A percentile compares a stretch with the other conserved stretches of the same genome.
Evolutionary conservation across 2,797 vertebrate species (phyloP).

Genomic region (Carduelis carduelis): DNA sequence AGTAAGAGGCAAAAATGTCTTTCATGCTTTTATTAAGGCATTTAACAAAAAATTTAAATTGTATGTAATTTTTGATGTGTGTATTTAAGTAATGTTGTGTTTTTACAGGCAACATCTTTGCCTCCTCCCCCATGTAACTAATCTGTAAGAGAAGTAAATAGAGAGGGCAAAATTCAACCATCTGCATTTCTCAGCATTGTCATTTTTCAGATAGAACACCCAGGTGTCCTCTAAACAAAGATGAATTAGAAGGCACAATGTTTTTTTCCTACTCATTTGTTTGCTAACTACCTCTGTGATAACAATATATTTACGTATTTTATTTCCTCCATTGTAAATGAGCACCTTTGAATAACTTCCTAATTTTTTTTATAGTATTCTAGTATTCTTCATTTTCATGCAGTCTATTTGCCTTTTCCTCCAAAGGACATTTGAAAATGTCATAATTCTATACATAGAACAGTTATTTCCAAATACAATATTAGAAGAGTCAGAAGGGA

Average conservation of each 20-base stretch:
- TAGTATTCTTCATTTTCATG: slow-evolving; percentile 73
- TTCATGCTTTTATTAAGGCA: not conserved
- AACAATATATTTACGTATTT: slow-evolving; percentile 80
- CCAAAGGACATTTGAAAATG: slow-evolving; percentile 66
- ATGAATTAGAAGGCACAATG: slow-evolving; percentile 70
- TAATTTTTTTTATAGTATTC: slow-evolving; percentile 75
- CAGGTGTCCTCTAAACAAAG: slow-evolving; percentile 79
- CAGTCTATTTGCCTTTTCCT: slow-evolving; percentile 68
- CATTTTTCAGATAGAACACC: slow-evolving; percentile 65
- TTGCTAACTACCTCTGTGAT: slow-evolving; percentile 75
- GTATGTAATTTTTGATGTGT: not conserved
- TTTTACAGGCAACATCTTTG: slow-evolving; percentile 8
- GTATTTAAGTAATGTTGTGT: not conserved
- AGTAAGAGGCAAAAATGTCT: not conserved
- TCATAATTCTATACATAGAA: slow-evolving; percentile 35
- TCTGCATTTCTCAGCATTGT: slow-evolving; percentile 70
- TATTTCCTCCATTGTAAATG: slow-evolving; percentile 77
- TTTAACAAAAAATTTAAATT: slow-evolving; percentile 45
- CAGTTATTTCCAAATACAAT: slow-evolving; percentile 37
- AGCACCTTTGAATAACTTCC: slow-evolving; percentile 70
- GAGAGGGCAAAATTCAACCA: slow-evolving; percentile 60
- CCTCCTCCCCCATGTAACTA: slow-evolving; percentile 30
- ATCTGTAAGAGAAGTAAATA: slow-evolving; percentile 42
- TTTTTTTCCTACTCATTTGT: slow-evolving; percentile 66
- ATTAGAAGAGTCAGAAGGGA: not conserved